These are phyloP conservation scores for Chionomys nivalis DNA, from an alignment of 2,113 vertebrate species.

Conservation along the genomic window DNA sequence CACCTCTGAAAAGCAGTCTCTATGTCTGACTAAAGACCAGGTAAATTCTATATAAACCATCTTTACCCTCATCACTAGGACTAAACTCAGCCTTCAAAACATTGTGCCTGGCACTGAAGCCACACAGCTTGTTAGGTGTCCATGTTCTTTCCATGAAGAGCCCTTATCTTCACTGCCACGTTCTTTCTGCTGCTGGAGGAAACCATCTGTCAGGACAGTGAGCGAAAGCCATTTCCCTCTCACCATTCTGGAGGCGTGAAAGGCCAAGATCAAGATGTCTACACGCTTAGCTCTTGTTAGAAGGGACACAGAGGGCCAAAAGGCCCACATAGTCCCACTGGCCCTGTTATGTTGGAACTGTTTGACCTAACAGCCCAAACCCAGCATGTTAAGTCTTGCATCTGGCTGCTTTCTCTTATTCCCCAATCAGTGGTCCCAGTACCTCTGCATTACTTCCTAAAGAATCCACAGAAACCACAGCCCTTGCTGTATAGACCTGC, in stretches of 20 bases:
- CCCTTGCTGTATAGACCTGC: neutral
- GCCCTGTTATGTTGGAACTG: neutral
- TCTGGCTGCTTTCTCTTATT: neutral
- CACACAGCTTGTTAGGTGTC: neutral
- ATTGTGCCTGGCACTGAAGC: neutral
- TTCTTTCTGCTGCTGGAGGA: neutral
- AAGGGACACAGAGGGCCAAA: neutral
- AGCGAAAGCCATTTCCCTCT: neutral
- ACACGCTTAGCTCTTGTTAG: neutral
- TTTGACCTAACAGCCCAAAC: neutral
- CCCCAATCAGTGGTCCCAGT: neutral
- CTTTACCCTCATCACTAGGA: neutral
- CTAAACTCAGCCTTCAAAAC: neutral
- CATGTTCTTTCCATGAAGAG: neutral
- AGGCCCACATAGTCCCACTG: neutral
- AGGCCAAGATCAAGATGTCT: neutral
- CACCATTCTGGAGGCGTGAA: neutral
- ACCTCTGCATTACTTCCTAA: slow-evolving; percentile 1
- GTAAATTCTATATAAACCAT: neutral
- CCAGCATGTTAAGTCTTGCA: neutral
- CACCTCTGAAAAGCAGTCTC: neutral
- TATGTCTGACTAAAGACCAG: neutral
- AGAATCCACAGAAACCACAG: neutral
- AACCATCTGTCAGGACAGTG: neutral
- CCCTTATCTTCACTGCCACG: neutral